Evolutionary conservation across 2,113 vertebrate genomes (phyloP).

Genomic region (Climacteris rufus): DNA sequence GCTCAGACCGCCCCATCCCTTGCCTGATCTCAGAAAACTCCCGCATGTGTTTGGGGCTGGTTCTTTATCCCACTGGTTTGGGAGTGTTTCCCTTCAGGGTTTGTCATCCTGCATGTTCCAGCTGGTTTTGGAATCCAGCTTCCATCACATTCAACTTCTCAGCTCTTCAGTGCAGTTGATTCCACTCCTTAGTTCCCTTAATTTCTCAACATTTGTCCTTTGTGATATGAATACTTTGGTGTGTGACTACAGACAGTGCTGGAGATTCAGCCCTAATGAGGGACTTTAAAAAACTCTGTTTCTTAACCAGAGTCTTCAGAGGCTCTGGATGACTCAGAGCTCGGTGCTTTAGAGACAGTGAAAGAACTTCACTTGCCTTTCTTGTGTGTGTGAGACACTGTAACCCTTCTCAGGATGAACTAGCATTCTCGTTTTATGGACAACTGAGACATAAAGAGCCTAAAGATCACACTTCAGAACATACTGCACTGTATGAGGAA

Average conservation of each 20-base stretch:
- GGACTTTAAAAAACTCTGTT: background rate
- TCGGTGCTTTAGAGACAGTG: background rate
- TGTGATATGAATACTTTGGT: background rate
- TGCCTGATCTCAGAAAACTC: background rate
- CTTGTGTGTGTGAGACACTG: background rate
- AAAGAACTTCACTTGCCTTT: background rate
- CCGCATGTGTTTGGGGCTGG: background rate
- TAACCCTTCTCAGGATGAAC: background rate
- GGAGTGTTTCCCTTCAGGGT: background rate
- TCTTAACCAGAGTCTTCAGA: background rate
- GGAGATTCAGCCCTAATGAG: background rate
- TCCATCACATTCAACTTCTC: background rate
- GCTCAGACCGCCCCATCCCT: background rate
- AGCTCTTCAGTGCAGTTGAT: background rate
- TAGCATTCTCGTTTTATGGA: background rate
- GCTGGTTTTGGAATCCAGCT: constrained; percentile 21
- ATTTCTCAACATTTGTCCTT: constrained; percentile 9
- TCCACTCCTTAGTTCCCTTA: background rate
- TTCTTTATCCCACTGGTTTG: background rate
- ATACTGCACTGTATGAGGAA: background rate
- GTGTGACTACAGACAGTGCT: background rate
- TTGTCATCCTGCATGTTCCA: background rate
- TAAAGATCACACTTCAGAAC: background rate
- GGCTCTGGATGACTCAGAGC: background rate
- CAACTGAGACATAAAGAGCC: background rate